Percentiles rank a stretch among this genome's conserved stretches.
Evolutionary conservation across 1,140 invertebrate species (phyloP).

Genomic region (Listronotus oregonensis): DNA sequence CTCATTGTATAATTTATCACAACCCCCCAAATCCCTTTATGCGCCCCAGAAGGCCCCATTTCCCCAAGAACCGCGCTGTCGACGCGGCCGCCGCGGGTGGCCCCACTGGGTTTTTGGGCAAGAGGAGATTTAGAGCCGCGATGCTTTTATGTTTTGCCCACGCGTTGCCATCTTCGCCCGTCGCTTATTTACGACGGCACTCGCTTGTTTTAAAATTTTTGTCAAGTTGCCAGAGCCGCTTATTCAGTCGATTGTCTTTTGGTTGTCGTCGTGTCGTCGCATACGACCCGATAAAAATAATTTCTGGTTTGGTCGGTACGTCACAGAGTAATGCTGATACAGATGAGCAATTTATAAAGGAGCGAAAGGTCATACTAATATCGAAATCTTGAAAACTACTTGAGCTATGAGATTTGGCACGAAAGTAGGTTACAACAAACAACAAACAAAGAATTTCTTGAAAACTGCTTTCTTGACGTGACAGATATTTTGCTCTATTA

Average conservation of each 20-base stretch:
- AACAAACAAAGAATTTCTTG: too few species aligned
- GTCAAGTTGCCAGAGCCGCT: constrained; percentile 43
- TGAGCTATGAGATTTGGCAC: too few species aligned
- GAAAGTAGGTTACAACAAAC: too few species aligned
- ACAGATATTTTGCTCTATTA: too few species aligned
- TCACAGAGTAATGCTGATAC: not conserved
- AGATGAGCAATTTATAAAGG: too few species aligned
- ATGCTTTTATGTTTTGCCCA: constrained; percentile 52
- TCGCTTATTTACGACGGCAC: constrained; percentile 49
- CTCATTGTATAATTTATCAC: constrained; percentile 3
- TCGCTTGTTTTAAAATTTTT: constrained; percentile 51
- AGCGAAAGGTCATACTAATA: too few species aligned
- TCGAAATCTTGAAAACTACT: too few species aligned
- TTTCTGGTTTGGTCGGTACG: not conserved
- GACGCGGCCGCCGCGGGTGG: constrained; percentile 38
- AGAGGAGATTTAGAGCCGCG: constrained; percentile 52
- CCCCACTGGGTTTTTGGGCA: constrained; percentile 44
- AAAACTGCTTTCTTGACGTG: too few species aligned
- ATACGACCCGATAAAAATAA: not conserved
- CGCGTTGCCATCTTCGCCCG: constrained; percentile 51
- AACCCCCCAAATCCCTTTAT: constrained; percentile 18
- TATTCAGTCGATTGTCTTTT: constrained; percentile 20
- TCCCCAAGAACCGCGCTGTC: constrained; percentile 16
- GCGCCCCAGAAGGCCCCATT: constrained; percentile 9
- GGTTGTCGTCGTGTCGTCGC: constrained; percentile 11